phyloP scores from a whole-genome alignment of 2,888 invertebrate genomes.

The Netelia melanura region DNA sequence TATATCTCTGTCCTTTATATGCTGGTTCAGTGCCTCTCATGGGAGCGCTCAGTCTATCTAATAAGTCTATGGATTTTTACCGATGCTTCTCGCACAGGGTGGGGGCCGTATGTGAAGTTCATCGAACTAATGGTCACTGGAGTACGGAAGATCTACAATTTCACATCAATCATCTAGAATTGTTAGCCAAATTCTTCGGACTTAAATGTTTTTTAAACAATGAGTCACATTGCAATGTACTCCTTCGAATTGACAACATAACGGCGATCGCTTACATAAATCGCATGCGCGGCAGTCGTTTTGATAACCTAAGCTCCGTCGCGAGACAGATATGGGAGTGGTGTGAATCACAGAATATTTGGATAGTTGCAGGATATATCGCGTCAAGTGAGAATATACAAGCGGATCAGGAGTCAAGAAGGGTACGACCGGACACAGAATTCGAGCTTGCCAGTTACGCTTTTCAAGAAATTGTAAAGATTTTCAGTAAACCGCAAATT shows the following conservation, averaged over 20 bases:
- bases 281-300: too few relatives aligned
- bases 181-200: constrained; percentile 34
- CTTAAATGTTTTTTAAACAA: neutral
- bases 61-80: too few relatives aligned
- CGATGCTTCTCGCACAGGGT: constrained; percentile 64
- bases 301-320: too few relatives aligned
- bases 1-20: too few relatives aligned
- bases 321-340: too few relatives aligned
- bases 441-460: constrained; percentile 14
- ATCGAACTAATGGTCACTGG: constrained; percentile 57
- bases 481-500: constrained; percentile 21
- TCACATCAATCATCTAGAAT: constrained; percentile 63
- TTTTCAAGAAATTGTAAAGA: constrained; percentile 3
- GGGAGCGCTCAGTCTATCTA: too few relatives aligned
- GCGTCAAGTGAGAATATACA: constrained; percentile 7
- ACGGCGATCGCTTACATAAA: too few relatives aligned
- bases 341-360: neutral
- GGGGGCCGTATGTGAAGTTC: constrained; percentile 44
- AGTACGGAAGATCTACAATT: constrained; percentile 30
- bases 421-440: constrained; percentile 29
- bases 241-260: too few relatives aligned
- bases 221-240: too few relatives aligned
- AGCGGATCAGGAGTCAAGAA: constrained; percentile 31
- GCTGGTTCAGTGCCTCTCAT: too few relatives aligned
- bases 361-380: constrained; percentile 40